These are phyloP conservation scores for Tragelaphus scriptus DNA, from an alignment of 2,113 vertebrate genomes.

Conservation along the genomic window DNA sequence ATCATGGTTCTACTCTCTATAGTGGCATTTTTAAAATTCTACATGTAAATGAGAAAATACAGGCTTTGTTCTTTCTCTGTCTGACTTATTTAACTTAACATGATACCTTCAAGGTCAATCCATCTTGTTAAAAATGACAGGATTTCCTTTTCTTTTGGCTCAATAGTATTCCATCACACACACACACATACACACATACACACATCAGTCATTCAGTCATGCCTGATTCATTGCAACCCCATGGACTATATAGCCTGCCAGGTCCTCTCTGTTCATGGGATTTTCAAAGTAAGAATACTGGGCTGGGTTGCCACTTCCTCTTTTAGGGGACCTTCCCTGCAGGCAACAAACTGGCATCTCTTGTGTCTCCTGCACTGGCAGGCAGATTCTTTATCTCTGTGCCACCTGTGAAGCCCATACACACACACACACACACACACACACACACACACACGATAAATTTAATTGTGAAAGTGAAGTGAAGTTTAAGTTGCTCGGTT, in stretches of 20 bases:
- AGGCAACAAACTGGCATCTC: background rate
- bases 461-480: background rate
- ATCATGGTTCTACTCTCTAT: background rate
- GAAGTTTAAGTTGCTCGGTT: background rate
- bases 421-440: background rate
- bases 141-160: background rate
- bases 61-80: background rate
- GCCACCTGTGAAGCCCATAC: background rate
- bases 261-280: background rate
- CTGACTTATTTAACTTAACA: background rate
- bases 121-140: background rate
- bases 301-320: background rate
- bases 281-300: background rate
- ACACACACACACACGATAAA: background rate
- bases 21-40: background rate
- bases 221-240: background rate
- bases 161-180: background rate
- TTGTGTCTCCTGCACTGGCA: background rate
- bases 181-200: background rate
- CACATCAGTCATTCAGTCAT: background rate
- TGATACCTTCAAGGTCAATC: background rate
- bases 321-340: rapidly evolving
- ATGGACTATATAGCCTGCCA: background rate
- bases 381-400: background rate
- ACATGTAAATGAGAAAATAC: background rate